Base-by-base conservation (phyloP, 2,797 vertebrate species). In the Eulemur coronatus region DNA sequence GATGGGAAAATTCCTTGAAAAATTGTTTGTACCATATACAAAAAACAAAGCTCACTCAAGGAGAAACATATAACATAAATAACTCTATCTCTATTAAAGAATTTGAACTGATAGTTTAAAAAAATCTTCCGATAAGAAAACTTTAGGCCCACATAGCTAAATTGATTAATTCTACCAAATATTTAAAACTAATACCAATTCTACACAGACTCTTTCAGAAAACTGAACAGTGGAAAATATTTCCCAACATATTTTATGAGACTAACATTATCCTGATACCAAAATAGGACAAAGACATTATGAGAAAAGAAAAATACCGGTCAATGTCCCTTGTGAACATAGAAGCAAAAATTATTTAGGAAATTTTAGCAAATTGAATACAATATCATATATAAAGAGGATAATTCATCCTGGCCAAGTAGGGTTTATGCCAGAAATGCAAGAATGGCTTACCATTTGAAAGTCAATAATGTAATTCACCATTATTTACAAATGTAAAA, bases 391-490 rank as follows among this genome's bases (percentile, higher is more conserved):
- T 28, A 35, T 55, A 57, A 82, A 92, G 33, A 69, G 55, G 41
- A 28, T 12, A 70, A 76, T 69, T 61, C 1, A 87, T 63, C 55
- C n/a, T 50, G n/a, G 90, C 15, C 50, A 95, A 88, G 30, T 24
- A 65, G 26, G 9, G 7, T 35, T 88, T 75, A 95, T 50, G 14
- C 22, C 22, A 65, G 38, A 33, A 91, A 78, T 63, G 43, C 14
- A 59, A 79, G 87, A 38, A 65, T 38, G 28, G 15, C 18, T 93
- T 87, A 78, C 88, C 35, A 84, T 75, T 93, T 76, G 59, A 91
- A 91, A 94, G 94, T 65, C 76, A 91, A 89, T n/a, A 75, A 67
- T 38, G 1, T 78, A 72, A 89, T 78, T 90, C 46, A 93, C 13
- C n/a, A 92, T 67, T 8, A 59, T 75, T 78, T 69, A 84, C 63